Base-by-base conservation (phyloP, 2,113 vertebrate species). In the Macquaria australasica region DNA sequence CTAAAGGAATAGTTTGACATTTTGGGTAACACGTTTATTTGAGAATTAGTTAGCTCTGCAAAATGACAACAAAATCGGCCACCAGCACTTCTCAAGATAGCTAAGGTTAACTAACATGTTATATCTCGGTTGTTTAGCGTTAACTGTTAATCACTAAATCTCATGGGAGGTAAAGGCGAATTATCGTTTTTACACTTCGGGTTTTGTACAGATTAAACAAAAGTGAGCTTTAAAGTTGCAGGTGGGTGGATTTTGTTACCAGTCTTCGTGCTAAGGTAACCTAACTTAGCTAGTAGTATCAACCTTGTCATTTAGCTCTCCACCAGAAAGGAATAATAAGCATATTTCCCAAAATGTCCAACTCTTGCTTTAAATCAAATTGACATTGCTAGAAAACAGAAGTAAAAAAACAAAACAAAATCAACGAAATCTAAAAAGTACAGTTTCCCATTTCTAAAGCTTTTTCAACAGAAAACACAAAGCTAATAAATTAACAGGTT, bases 401-500 rank as follows among this genome's bases (percentile, higher is more conserved):
- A 59, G 34, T 53, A 39, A 62, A 41, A 73, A 83, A 76, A 73
- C 58, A 76, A 5, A 51, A 25, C 50, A 50, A n/a, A n/a, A n/a
- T n/a, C 58, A 83, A 84, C 59, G 73, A 77, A 79, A 39, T 51
- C 41, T 50, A 77, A 78, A 84, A 67, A 25, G 43, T 28, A 78
- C 34, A 41, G 62, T 69, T 59, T 48, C 37, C 62, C 6, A 0
- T 66, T 75, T 82, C 84, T 86, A 91, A 90, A 82, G 77, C 73
- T 64, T 78, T 67, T 68, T 68, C 20, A 63, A 77, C 81, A 88
- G 81, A 85, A 85, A 88, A 84, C 83, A 87, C 63, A 86, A 79
- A 84, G 64, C 75, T 83, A 91, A 91, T 91, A 92, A 87, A 82
- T 88, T 82, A 93, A 80, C 85, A 85, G 11, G 63, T 84, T 82